Base-by-base conservation (phyloP, 2,888 invertebrate species). In the Glomeris marginata region DNA sequence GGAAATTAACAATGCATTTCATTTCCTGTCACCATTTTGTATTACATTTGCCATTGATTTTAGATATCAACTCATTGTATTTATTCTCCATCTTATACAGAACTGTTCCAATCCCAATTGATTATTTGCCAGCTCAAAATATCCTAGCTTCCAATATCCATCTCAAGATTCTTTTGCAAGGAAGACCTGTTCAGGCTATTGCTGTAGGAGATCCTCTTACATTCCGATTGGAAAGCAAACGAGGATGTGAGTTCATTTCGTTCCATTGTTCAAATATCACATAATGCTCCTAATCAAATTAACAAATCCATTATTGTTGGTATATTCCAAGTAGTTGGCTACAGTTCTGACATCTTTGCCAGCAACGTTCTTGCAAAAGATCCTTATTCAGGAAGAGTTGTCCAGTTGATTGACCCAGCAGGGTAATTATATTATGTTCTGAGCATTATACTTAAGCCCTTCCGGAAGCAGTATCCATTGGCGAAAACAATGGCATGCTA, bases 191-290 rank as follows among this genome's bases (percentile, higher is more conserved):
- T 0, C 90, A 88, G 1, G 90, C 88, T 1, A 90, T 91, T 42
- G 90, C 90, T 6, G 90, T 91, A 2, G 90, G 90, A 1, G 90
- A 91, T 68, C 88, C 88, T 0, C 65, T 91, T 8, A 88, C 88
- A 8, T 88, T 91, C 72, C 76, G 85, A 54, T 67, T 91, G 45
- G 90, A 90, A 69, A 80, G 88, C 1, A 84, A 87, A 66, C 86
- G 87, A 60, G 87, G 88, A 41, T 61, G 60, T 60, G 56, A 57
- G 58, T 50, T 28, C 28, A 35, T 10, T 41, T 35, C n/a, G 35
- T 50, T 35, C 18, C 20, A 47, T 16, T 38, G 40, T 16, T 38
- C 18, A 16, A n/a, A n/a, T n/a, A n/a, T n/a, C n/a, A n/a, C n/a
- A n/a, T n/a, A n/a, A n/a, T n/a, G n/a, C n/a, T n/a, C n/a, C n/a